Conservation (phyloP, 2,888 invertebrate species). For the Oscheius sp. region DNA sequence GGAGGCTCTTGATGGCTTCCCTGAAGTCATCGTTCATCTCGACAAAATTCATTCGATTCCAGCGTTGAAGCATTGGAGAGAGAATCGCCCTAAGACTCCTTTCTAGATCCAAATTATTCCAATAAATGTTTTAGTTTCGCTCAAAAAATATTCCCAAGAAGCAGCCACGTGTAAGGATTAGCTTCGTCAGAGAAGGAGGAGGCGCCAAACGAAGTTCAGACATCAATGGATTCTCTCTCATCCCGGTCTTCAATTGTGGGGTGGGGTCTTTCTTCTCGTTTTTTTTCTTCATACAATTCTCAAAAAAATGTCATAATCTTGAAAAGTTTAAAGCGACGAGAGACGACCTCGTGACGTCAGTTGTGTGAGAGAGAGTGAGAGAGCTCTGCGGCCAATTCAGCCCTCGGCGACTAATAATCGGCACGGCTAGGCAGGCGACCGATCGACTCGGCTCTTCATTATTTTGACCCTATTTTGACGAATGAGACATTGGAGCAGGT, state of each 20-base stretch:
- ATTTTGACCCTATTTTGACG: conserved; percentile 9
- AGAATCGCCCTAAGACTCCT: conserved; percentile 54
- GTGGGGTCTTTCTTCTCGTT: background rate
- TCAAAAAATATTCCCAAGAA: conserved; percentile 1
- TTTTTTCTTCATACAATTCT: too few relatives aligned
- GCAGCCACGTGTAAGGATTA: background rate
- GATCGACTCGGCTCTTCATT: conserved; percentile 27
- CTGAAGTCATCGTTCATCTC: conserved; percentile 35
- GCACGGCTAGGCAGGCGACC: conserved; percentile 9
- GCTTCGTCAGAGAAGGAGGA: background rate
- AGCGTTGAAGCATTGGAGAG: conserved; percentile 57
- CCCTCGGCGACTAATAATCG: conserved; percentile 25
- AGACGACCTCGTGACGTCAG: too few relatives aligned
- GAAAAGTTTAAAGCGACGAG: too few relatives aligned
- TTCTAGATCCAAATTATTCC: conserved; percentile 5
- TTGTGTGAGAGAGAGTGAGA: too few relatives aligned
- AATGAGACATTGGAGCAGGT: background rate
- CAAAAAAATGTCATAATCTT: too few relatives aligned
- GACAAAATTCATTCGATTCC: conserved; percentile 59
- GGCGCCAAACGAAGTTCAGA: too few relatives aligned
- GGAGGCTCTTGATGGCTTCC: background rate
- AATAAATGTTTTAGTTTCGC: background rate
- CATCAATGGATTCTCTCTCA: background rate
- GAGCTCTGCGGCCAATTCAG: conserved; percentile 1
- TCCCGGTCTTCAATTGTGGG: background rate